phyloP scores from a whole-genome alignment of 2,888 invertebrate genomes.

The Hemaris fuciformis region DNA sequence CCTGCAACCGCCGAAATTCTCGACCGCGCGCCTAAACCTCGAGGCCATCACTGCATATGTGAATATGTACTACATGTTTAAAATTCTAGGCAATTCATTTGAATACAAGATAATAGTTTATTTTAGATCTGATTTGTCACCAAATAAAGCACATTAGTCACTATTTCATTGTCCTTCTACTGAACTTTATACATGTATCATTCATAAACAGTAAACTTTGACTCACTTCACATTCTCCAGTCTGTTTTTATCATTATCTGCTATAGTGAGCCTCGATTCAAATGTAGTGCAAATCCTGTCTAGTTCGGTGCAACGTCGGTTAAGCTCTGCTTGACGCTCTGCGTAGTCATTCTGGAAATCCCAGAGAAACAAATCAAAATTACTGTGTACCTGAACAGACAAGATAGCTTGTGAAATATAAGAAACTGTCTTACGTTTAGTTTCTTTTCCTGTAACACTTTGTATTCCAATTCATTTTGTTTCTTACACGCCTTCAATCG shows the following conservation, averaged over 20 bases:
- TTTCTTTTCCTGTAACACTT: conserved; percentile 57
- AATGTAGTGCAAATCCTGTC: conserved; percentile 55
- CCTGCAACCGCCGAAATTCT: no score
- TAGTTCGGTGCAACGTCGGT: conserved; percentile 41
- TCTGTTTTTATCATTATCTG: conserved; percentile 58
- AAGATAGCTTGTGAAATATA: neutral
- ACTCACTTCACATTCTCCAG: conserved; percentile 63
- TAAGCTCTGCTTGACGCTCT: conserved; percentile 46
- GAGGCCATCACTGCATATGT: no score
- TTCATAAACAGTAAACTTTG: conserved; percentile 41
- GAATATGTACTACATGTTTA: no score
- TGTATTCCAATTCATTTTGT: conserved; percentile 56
- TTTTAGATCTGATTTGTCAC: neutral
- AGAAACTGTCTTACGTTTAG: conserved; percentile 49
- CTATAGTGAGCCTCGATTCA: conserved; percentile 50
- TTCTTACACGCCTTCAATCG: conserved; percentile 55
- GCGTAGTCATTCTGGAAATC: conserved; percentile 50
- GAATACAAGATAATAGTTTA: neutral
- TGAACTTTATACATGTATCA: conserved; percentile 41
- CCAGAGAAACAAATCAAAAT: neutral
- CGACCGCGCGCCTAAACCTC: no score
- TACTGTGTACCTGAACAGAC: neutral
- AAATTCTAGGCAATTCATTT: no score
- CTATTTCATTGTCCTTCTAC: neutral
- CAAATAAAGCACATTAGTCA: neutral